Evolutionary conservation across 2,113 vertebrate genomes (phyloP), one percentile per base, ranked within the genome.

Genomic region (Strix aluco): DNA sequence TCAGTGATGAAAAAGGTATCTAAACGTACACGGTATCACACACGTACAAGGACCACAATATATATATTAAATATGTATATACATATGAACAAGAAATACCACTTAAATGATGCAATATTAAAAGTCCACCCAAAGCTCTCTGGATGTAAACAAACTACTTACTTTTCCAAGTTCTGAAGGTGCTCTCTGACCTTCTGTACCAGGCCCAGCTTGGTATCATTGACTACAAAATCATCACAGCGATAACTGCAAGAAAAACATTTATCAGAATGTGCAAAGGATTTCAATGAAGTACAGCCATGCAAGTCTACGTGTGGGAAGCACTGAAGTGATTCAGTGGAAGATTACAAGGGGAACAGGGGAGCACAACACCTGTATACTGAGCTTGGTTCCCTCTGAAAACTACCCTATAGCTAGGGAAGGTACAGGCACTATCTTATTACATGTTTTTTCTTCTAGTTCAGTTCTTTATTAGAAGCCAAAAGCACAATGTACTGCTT

Each of bases 171-270:
- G 97, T 98, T 99, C 96, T 99, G 99, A 91, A 99, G 99, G 96
- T 99, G 99, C 92, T 99, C 99, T 97, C 99, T 98, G 96, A 99
- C 98, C 97, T 99, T 99, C 98, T 99, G 99, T 77, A 99, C 99
- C 88, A 99, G 98, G 69, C 99, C 99, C 81, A 99, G 97, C 97
- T 99, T 99, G 97, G 99, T 99, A 97, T 99, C 99, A 61, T 99
- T 99, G 93, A 99, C 99, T 89, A 99, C 99, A 98, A 99, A 99
- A 94, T 99, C 99, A 98, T 99, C 99, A 98, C 99, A 99, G 94
- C 99, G 98, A 79, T 99, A 99, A 98, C 99, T 99, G 97, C 82
- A 98, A 97, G 71, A 61, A 71, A 96, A 95, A 97, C 19, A 40
- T 55, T 42, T 34, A 81, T 97, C 90, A 97, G 22, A 46, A 67